A percentile compares a stretch with the other conserved stretches of the same genome.
Conservation (phyloP, 2,797 vertebrate genomes). For the Chelidonichthys spinosus region DNA sequence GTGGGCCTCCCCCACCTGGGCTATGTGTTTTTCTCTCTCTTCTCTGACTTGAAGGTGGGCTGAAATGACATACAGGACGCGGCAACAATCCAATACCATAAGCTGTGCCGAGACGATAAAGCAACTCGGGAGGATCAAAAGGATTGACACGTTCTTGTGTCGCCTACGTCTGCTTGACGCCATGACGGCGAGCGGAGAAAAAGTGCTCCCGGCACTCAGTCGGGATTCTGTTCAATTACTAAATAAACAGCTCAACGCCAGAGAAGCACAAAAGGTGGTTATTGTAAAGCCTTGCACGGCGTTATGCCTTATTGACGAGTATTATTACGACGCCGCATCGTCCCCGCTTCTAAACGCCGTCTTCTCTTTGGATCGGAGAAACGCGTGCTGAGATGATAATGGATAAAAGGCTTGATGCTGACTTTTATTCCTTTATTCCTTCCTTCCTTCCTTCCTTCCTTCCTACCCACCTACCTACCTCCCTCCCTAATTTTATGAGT, state of each 20-base stretch:
- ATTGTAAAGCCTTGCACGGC: conserved; percentile 43
- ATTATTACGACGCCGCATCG: not conserved
- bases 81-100: conserved; percentile 67
- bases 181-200: conserved; percentile 16
- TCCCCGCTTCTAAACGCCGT: not conserved
- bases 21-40: conserved; percentile 52
- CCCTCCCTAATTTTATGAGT: not conserved
- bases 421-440: not conserved
- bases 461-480: too few species aligned
- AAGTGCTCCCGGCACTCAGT: conserved; percentile 45
- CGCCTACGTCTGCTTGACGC: conserved; percentile 58
- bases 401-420: not conserved
- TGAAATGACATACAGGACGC: conserved; percentile 59
- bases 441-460: too few species aligned
- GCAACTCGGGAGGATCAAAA: conserved; percentile 64
- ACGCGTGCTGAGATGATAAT: not conserved
- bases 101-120: conserved; percentile 72
- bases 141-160: conserved; percentile 66
- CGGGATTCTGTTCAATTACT: conserved; percentile 69
- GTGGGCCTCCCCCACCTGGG: conserved; percentile 54
- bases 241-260: conserved; percentile 61
- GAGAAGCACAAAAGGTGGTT: conserved; percentile 39
- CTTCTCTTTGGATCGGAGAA: not conserved
- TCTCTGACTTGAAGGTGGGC: conserved; percentile 49
- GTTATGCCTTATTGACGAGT: conserved; percentile 40